Conservation (phyloP, 2,113 vertebrate species). For the Scomber scombrus region DNA sequence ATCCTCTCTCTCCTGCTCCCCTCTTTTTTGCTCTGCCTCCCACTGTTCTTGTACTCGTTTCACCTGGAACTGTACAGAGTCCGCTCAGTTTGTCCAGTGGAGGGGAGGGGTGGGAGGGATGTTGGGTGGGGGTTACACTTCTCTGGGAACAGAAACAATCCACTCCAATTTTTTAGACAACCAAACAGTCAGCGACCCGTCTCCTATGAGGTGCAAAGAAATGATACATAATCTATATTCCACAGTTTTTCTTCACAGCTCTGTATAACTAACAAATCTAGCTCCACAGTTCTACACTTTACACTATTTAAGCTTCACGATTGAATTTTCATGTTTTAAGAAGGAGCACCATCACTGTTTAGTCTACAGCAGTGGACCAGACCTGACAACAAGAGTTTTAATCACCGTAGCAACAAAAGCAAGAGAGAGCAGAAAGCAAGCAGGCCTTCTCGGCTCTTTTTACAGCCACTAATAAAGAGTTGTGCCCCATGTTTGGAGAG, state of each 20-base stretch:
- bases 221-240: not conserved
- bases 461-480: not conserved
- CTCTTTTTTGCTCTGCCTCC: not conserved
- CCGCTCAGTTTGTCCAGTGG: conserved; percentile 2
- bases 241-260: conserved; percentile 3
- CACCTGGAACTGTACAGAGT: conserved; percentile 31
- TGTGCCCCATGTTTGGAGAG: not conserved
- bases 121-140: not conserved
- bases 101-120: not conserved
- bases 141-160: not conserved
- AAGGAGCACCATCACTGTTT: not conserved
- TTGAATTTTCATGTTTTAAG: no score
- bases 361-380: conserved; percentile 1
- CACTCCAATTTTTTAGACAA: conserved; percentile 1
- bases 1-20: conserved; percentile 25
- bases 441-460: not conserved
- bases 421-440: not conserved
- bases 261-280: conserved; percentile 1
- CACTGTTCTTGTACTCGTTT: conserved; percentile 13
- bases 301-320: not conserved
- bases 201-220: conserved; percentile 13
- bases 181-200: not conserved
- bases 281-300: not conserved
- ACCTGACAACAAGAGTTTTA: not conserved
- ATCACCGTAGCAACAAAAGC: conserved; percentile 13